Percentiles rank a stretch among this genome's conserved stretches.
These are phyloP conservation scores for Drosophila quadrilineata DNA, from an alignment of 1,140 invertebrate species.

Conservation along the genomic window DNA sequence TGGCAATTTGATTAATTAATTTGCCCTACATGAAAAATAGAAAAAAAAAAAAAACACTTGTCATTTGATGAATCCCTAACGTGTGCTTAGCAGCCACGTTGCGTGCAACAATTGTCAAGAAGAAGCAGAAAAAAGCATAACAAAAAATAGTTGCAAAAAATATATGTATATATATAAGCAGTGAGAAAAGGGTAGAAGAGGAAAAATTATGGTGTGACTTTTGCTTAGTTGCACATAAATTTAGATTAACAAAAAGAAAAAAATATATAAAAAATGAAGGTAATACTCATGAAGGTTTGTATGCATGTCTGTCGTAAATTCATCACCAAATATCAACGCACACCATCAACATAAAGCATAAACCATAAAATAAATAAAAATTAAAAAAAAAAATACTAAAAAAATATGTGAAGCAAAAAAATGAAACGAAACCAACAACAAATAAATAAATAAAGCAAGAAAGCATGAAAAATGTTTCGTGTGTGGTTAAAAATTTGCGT, in stretches of 20 bases:
- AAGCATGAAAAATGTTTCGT: slow-evolving; percentile 37
- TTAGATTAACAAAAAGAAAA: slow-evolving; percentile 49
- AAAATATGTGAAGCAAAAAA: slow-evolving; percentile 2
- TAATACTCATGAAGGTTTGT: slow-evolving; percentile 8
- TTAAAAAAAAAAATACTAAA: background rate
- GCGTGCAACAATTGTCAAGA: slow-evolving; percentile 28
- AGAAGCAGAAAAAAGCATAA: background rate
- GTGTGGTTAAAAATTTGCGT: slow-evolving; percentile 45
- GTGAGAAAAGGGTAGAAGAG: background rate
- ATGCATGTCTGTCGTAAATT: slow-evolving; percentile 50
- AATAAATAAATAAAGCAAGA: slow-evolving; percentile 38
- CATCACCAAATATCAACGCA: slow-evolving; percentile 47
- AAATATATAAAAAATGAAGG: no score
- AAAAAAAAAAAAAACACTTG: slow-evolving; percentile 28
- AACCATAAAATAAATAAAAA: slow-evolving; percentile 18
- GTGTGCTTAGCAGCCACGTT: slow-evolving; percentile 42
- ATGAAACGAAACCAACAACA: slow-evolving; percentile 1
- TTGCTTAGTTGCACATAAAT: slow-evolving; percentile 47
- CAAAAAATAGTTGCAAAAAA: no score
- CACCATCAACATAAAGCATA: slow-evolving; percentile 30
- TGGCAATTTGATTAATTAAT: slow-evolving; percentile 52
- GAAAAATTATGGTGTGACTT: slow-evolving; percentile 21
- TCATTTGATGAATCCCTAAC: slow-evolving; percentile 32
- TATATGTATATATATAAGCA: background rate
- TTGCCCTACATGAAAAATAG: no score